Base-by-base conservation (phyloP, 2,888 invertebrate species). In the Drosophila mayaguana region DNA sequence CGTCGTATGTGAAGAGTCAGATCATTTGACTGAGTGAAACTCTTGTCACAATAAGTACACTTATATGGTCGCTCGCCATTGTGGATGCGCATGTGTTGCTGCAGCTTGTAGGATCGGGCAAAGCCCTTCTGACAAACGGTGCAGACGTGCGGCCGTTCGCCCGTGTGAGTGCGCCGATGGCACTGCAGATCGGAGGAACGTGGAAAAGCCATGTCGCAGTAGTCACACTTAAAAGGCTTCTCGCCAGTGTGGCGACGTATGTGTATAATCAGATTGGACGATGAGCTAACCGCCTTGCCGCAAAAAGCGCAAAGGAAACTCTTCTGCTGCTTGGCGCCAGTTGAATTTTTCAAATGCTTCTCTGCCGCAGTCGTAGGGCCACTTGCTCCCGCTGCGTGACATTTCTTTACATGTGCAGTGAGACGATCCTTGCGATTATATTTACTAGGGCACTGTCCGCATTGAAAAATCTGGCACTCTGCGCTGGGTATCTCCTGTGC, bases 11-110 rank as follows among this genome's bases (percentile, higher is more conserved):
- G 96, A 18, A 96, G 90, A 0, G 95, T 95, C 55, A 96, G 92
- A 85, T 96, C 96, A 90, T 96, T 96, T 57, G 96, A 96, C 91
- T 96, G 96, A 0, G 96, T 95, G 90, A 96, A 96, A 32, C 92
- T 91, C 68, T 92, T 92, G 28, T 92, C 92, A 60, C 93, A 93
- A 54, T 91, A 95, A 3, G 94, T 94, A 78, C 95, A 95, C 81
- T 95, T 94, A 90, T 95, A 95, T 0, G 95, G 95, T 36, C 94
- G 92, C 51, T 94, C 93, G 1, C 95, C 95, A 0, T 91, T 92
- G 76, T 93, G 93, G 25, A 95, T 94, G 8, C 95, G 94, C 94
- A 94, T 95, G 79, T 95, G 95, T 1, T 94, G 93, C 1, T 94
- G 94, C 72, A 95, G 84, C 88, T 95, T 95, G 83, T 95, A 95